Base-by-base conservation (phyloP, 2,113 vertebrate genomes). In the Acanthochromis polyacanthus region DNA sequence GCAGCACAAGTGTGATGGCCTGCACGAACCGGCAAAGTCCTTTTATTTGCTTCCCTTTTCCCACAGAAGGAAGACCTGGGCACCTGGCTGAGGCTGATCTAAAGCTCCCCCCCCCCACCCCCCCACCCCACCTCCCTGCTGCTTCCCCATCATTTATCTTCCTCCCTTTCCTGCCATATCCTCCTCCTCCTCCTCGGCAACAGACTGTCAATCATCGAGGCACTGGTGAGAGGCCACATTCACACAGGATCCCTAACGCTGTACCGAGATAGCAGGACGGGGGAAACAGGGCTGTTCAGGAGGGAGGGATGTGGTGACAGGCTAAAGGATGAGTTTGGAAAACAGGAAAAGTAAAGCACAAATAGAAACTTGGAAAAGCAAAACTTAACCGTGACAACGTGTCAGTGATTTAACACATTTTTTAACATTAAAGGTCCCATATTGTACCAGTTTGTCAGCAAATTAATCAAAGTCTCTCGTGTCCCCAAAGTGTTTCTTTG, bases 201-300 rank as follows among this genome's bases (percentile, higher is more conserved):
- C 69, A 74, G 56, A 70, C 88, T 88, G 85, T 89, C 89, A 88
- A 83, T 89, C 90, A 85, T 75, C 61, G 25, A 66, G 67, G 80
- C 64, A 69, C 64, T 20, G 55, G 88, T 79, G 82, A 89, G n/a
- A 81, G 84, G 81, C 84, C 75, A 87, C 82, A 80, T 36, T 82
- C 82, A 89, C 72, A 90, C 83, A 79, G 83, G 60, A 89, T 74
- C 60, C 62, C 73, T 87, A 66, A 59, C 53, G 82, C 66, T 71
- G 62, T 50, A 88, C 36, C 40, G 56, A 84, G 75, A 83, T 22
- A 83, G 77, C 52, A 38, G 28, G 70, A 23, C 23, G 56, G 10
- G 40, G 72, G 60, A 12, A 17, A 12, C 12, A 36, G 51, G 50
- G 75, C 59, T 2, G 56, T 61, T 60, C 59, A 36, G 23, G n/a